A percentile compares a stretch with the other conserved stretches of the same genome.
Evolutionary conservation across 1,140 invertebrate species (phyloP).

Genomic region (Zaprionus africanus): DNA sequence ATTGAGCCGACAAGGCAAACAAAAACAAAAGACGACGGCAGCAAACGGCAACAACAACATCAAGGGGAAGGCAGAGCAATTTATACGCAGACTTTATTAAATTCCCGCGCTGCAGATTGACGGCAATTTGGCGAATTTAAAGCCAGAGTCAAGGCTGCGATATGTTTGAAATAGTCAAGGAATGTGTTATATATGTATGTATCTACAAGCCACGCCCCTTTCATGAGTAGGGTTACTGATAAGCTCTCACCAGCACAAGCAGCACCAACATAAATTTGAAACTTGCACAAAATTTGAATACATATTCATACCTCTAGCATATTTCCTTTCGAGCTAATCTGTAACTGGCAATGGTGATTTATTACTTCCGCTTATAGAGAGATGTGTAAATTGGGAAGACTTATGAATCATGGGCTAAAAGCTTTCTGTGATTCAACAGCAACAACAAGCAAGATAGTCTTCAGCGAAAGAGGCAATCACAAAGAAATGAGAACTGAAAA

Average conservation of each 20-base stretch:
- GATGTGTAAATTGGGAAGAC: slow-evolving; percentile 2
- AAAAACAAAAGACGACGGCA: slow-evolving; percentile 29
- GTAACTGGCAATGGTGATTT: slow-evolving; percentile 11
- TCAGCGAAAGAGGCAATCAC: background rate
- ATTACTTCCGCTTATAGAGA: slow-evolving; percentile 29
- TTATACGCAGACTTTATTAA: slow-evolving; percentile 61
- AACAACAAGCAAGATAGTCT: background rate
- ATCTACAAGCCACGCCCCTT: slow-evolving; percentile 18
- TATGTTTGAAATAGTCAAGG: slow-evolving; percentile 32
- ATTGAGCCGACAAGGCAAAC: slow-evolving; percentile 49
- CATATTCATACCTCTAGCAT: background rate
- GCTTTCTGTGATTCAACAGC: slow-evolving; percentile 4
- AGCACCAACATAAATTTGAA: background rate
- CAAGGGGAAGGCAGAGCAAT: slow-evolving; percentile 38
- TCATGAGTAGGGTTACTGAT: slow-evolving; percentile 5
- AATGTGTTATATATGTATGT: slow-evolving; percentile 10
- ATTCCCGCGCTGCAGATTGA: slow-evolving; percentile 58
- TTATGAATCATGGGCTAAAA: slow-evolving; percentile 25
- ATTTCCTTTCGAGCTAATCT: background rate
- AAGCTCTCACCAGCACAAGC: background rate
- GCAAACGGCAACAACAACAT: slow-evolving; percentile 12
- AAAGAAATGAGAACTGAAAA: background rate
- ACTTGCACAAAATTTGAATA: background rate
- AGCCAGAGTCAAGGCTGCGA: slow-evolving; percentile 64
- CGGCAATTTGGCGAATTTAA: slow-evolving; percentile 71